These are phyloP conservation scores for Brachirus orientalis DNA, from an alignment of 2,113 vertebrate species.

Conservation along the genomic window DNA sequence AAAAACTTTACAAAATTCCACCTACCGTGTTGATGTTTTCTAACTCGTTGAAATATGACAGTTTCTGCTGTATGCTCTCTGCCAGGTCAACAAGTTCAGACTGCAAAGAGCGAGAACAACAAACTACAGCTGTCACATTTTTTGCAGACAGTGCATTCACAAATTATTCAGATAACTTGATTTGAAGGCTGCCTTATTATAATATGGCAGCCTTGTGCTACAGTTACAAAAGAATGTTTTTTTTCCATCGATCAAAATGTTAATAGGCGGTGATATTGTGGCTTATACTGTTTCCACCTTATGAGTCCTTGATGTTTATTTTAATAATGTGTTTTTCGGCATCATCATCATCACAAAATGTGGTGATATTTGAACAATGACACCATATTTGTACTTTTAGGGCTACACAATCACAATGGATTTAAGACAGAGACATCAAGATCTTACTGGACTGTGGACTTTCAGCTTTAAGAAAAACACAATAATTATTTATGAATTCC, in stretches of 20 bases:
- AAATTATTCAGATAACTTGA: not conserved
- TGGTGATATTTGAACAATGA: no score
- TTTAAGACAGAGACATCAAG: no score
- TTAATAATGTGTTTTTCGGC: no score
- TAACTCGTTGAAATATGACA: slow-evolving; percentile 97
- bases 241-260: not conserved
- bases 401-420: no score
- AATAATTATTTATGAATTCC: no score
- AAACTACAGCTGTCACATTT: slow-evolving; percentile 5
- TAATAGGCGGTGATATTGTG: not conserved
- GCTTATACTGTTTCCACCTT: not conserved
- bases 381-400: no score
- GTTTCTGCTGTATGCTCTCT: slow-evolving; percentile 97
- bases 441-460: no score
- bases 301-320: no score
- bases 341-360: no score
- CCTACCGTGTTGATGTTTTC: slow-evolving; percentile 96
- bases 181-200: not conserved
- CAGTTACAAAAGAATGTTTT: no score
- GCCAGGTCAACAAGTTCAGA: slow-evolving; percentile 94
- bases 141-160: not conserved
- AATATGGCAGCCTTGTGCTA: not conserved
- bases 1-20: not conserved
- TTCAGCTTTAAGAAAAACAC: no score
- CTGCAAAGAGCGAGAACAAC: slow-evolving; percentile 78